Evolutionary conservation across 2,797 vertebrate genomes (phyloP), one percentile per base, ranked within the genome.

Genomic region (Megalops cyprinoides): DNA sequence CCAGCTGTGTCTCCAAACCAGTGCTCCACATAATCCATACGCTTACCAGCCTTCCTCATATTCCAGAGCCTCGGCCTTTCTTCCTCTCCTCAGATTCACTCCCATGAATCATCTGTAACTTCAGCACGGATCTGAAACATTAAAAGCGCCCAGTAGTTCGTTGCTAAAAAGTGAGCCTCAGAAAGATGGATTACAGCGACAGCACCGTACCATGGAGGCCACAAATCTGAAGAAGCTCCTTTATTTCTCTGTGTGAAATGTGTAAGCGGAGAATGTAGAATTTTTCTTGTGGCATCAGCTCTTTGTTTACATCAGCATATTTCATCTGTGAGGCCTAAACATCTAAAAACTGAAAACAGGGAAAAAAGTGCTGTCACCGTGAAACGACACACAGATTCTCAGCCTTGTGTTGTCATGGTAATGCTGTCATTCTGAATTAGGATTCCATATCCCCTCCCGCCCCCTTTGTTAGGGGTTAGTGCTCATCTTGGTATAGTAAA

Each of bases 401-500:
- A 65, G 20, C 62, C 14, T 65, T 65, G 15, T 65, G 12, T 65
- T 65, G 62, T 4, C 37, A 3, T 37, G 34, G 34, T 37, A 5
- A 20, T 37, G 31, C 6, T 18, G 7, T 65, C 62, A 37, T 65
- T 3, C 62, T 34, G 58, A 25, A 62, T 28, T 62, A 31, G n/a
- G 58, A 31, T 62, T 62, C 14, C 28, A 62, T 31, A 12, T 37
- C 31, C 37, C 31, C 14, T 37, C 3, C 31, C 14, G 34, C 6
- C 31, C 62, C 8, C 55, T 37, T 37, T 37, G 31, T 65, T 18
- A 4, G 62, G 62, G 44, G 39, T 44, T 62, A 12, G 34, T 79
- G 60, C 28, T 23, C 37, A 48, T 51, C 58, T 79, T 69, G 12
- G 18, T 78, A 53, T 78, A 18, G 31, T 65, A 55, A 77, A 79